These are phyloP conservation scores for Sebastolobus alascanus DNA, from an alignment of 2,797 vertebrate species.

Conservation along the genomic window DNA sequence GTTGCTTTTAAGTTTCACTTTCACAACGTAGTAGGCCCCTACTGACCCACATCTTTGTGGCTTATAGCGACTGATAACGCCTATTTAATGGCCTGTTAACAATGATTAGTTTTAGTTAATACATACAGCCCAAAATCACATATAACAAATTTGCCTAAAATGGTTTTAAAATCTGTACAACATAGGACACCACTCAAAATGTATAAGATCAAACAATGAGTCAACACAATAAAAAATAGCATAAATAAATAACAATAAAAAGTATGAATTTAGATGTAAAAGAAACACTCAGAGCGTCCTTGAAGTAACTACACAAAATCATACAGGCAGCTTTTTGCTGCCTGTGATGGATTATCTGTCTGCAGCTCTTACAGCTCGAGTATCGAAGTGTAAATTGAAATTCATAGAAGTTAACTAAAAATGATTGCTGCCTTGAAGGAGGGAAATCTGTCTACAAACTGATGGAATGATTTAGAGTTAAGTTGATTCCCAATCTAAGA, in stretches of 20 bases:
- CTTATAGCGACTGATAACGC: too few species aligned
- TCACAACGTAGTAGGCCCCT: too few species aligned
- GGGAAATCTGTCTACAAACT: too few species aligned
- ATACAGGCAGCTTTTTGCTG: not conserved
- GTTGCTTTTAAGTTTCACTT: too few species aligned
- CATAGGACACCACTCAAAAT: not conserved
- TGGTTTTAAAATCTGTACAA: not conserved
- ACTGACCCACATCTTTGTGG: too few species aligned
- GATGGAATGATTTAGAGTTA: too few species aligned
- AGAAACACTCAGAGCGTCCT: slow-evolving; percentile 1
- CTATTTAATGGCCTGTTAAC: too few species aligned
- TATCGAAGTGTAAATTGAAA: too few species aligned
- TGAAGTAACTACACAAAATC: not conserved
- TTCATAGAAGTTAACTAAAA: too few species aligned
- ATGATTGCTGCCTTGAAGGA: too few species aligned
- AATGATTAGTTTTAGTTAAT: not conserved
- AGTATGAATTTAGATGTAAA: not conserved
- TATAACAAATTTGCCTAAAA: not conserved
- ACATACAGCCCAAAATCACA: not conserved
- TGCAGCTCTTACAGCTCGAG: too few species aligned
- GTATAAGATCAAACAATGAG: not conserved
- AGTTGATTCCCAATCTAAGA: not conserved
- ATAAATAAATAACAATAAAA: not conserved
- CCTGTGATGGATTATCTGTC: too few species aligned
- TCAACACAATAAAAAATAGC: not conserved